Evolutionary conservation across 2,113 vertebrate genomes (phyloP).

Genomic region (Petrocephalus microphthalmus): DNA sequence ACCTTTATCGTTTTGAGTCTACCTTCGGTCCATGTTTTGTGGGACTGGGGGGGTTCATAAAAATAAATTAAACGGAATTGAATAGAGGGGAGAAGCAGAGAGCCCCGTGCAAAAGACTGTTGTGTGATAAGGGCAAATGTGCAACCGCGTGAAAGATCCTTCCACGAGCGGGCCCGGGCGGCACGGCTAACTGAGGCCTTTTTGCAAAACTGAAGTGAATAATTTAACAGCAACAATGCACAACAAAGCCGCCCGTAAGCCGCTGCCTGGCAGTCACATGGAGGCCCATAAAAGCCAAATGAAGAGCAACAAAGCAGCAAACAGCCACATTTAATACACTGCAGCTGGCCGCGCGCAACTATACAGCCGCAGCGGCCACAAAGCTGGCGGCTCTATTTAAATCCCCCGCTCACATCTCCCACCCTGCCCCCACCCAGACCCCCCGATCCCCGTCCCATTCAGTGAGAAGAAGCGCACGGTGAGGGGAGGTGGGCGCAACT

Average conservation of each 20-base stretch:
- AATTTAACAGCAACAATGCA: constrained; percentile 33
- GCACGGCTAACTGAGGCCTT: not conserved
- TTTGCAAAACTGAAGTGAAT: constrained; percentile 24
- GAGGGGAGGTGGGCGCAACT: not conserved
- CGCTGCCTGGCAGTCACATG: constrained; percentile 2
- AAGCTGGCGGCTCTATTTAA: constrained; percentile 26
- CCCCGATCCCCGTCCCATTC: constrained; percentile 9
- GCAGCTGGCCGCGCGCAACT: constrained; percentile 17
- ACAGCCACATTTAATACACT: constrained; percentile 8
- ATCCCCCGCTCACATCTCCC: constrained; percentile 6
- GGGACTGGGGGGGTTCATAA: not conserved
- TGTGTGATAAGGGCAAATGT: not conserved
- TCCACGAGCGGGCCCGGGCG: not conserved
- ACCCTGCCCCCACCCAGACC: not conserved
- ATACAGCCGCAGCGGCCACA: constrained; percentile 10
- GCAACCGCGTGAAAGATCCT: not conserved
- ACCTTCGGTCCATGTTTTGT: not conserved
- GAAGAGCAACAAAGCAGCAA: constrained; percentile 13
- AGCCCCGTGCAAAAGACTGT: not conserved
- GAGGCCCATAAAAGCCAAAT: not conserved
- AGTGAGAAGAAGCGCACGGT: not conserved
- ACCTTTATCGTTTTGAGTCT: not conserved
- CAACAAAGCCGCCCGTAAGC: not conserved
- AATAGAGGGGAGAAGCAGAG: not conserved
- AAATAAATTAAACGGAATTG: not conserved